phyloP scores from a whole-genome alignment of 2,113 vertebrate species.

The Xerus inauris region DNA sequence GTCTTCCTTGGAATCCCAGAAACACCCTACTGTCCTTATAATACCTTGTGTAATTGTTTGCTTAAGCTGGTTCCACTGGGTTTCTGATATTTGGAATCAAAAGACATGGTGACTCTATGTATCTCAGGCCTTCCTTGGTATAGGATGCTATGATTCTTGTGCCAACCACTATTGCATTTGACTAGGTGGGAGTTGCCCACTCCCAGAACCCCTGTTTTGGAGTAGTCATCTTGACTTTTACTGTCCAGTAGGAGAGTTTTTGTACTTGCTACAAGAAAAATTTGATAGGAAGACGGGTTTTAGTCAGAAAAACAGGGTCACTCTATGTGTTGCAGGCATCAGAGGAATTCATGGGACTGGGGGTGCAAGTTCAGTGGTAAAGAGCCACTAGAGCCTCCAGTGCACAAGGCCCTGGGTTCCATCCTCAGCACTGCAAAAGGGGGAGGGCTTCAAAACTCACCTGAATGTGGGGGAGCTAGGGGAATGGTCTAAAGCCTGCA shows the following conservation, averaged over 20 bases:
- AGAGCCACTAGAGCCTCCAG: background rate
- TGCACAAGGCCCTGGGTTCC: background rate
- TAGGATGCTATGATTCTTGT: background rate
- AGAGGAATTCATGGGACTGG: background rate
- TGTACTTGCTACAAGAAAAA: background rate
- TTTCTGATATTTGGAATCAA: background rate
- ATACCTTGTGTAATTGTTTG: background rate
- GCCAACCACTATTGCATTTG: background rate
- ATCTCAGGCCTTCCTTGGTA: background rate
- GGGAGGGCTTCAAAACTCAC: background rate
- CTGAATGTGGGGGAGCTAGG: background rate
- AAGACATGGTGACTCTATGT: background rate
- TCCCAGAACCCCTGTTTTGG: background rate
- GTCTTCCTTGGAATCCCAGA: background rate
- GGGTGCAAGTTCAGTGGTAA: background rate
- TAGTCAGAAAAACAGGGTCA: background rate
- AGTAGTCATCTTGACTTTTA: constrained; percentile 2
- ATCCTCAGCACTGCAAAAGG: background rate
- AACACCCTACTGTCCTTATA: background rate
- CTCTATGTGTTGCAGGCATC: background rate
- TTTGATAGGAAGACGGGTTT: background rate
- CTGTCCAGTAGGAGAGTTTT: background rate
- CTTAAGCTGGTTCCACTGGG: background rate
- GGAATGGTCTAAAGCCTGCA: background rate
- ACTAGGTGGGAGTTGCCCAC: background rate